Conservation (phyloP, 2,113 vertebrate genomes). For the Chitala chitala region DNA sequence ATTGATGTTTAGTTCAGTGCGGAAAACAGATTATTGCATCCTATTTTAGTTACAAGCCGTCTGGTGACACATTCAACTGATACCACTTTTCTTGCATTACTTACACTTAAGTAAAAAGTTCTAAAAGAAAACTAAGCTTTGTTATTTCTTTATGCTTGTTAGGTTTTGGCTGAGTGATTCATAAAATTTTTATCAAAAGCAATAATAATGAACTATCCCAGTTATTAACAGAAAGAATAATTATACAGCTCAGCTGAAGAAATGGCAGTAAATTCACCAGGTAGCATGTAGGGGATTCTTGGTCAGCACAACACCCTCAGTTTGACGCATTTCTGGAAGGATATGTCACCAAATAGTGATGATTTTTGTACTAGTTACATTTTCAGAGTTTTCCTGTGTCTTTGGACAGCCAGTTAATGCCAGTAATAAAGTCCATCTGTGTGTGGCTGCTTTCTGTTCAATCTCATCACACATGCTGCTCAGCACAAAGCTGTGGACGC, state of each 20-base stretch:
- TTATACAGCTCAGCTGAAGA: neutral
- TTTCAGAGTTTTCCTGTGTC: conserved; percentile 6
- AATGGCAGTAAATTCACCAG: neutral
- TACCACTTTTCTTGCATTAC: neutral
- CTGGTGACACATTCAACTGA: neutral
- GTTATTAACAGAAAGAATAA: neutral
- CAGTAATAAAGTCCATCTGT: neutral
- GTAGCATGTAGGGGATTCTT: neutral
- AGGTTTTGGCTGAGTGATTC: neutral
- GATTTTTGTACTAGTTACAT: neutral
- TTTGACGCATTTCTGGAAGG: neutral
- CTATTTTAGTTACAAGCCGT: no score
- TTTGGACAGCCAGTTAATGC: conserved; percentile 12
- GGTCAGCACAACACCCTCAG: neutral
- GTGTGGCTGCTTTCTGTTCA: neutral
- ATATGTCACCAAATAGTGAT: conserved; percentile 5
- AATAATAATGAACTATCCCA: neutral
- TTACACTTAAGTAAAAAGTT: neutral
- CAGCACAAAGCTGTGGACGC: neutral
- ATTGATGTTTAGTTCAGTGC: neutral
- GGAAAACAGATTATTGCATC: neutral
- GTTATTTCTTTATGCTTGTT: neutral
- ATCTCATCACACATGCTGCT: neutral
- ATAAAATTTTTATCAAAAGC: neutral
- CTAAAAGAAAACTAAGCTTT: neutral